phyloP scores from a whole-genome alignment of 2,113 vertebrate species.

The Pangasianodon hypophthalmus region DNA sequence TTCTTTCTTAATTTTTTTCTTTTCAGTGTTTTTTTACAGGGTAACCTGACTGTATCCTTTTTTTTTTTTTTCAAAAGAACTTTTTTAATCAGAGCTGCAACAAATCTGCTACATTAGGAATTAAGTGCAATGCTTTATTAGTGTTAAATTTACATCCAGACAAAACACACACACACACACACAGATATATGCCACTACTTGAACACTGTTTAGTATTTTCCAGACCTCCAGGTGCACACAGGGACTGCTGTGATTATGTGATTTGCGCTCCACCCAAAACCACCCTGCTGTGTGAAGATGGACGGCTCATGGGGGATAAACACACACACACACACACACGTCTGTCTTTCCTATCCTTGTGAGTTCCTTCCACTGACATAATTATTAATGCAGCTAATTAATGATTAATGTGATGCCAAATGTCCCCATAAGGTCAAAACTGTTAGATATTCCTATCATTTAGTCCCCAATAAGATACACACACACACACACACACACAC shows the following conservation, averaged over 20 bases:
- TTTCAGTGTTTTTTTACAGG: not conserved
- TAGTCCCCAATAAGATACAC: not conserved
- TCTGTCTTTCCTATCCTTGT: not conserved
- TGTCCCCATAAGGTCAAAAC: not conserved
- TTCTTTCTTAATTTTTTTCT: not conserved
- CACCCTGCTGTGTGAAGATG: conserved; percentile 56
- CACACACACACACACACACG: conserved; percentile 41
- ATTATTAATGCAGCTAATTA: not conserved
- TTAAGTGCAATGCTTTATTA: not conserved
- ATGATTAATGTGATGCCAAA: not conserved
- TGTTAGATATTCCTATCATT: not conserved
- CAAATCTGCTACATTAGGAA: not conserved
- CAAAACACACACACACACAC: not conserved
- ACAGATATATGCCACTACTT: conserved; percentile 5
- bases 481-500: not conserved
- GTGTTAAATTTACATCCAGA: not conserved
- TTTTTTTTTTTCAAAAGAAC: too few species aligned
- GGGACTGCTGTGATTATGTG: conserved; percentile 56
- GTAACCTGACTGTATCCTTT: not conserved
- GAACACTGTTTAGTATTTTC: conserved; percentile 41
- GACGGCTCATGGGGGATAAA: conserved; percentile 53
- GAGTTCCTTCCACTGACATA: not conserved
- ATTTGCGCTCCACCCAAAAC: conserved; percentile 54
- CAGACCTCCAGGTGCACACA: conserved; percentile 52
- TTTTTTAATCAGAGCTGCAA: not conserved